Base-by-base conservation (phyloP, 2,888 invertebrate genomes). In the Parelbella ahira region DNA sequence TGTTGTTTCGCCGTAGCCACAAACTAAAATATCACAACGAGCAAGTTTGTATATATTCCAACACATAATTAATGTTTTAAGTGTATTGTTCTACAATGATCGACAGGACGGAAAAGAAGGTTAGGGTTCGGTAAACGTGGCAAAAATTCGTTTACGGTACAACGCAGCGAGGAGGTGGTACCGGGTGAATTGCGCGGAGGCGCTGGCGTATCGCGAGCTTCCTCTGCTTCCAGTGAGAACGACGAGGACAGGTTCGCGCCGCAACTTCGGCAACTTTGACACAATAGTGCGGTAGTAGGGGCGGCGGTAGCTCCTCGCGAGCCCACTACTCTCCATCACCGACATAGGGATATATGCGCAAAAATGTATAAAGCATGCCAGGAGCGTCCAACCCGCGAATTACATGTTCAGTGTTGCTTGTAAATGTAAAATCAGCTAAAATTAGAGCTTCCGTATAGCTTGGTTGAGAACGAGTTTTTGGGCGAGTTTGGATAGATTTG, bases 151-250 rank as follows among this genome's bases (percentile, higher is more conserved):
- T 96, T 97, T 91, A 97, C 97, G 88, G 96, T 98, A 79, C 97
- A 98, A 90, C 94, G 98, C 88, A 98, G 98, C 84, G 98, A 98
- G 90, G 98, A 98, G 88, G 96, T 98, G 72, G 92, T 94, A 67
- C 97, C 97, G 56, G 94, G 95, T 65, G 96, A 96, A 83, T 91
- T 92, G 72, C 88, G 92, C 53, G 77, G 74, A 48, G 89, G 90
- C 60, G 83, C 88, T 71, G 88, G 86, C 19, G 82, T 88, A 43
- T 91, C 91, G 73, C 94, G 96, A 72, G 94, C 96, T 70, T 96
- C 96, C 68, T 96, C 96, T 67, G 95, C 96, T 68, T 97, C 97
- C 81, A 96, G 96, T 84, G 97, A 97, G 82, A 96, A 96, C 82
- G 95, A 95, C 80, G 94, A 94, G 77, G 94, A 94, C 93, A 95